These are phyloP conservation scores for Amazona vittata DNA, from an alignment of 2,113 vertebrate species.

Conservation along the genomic window DNA sequence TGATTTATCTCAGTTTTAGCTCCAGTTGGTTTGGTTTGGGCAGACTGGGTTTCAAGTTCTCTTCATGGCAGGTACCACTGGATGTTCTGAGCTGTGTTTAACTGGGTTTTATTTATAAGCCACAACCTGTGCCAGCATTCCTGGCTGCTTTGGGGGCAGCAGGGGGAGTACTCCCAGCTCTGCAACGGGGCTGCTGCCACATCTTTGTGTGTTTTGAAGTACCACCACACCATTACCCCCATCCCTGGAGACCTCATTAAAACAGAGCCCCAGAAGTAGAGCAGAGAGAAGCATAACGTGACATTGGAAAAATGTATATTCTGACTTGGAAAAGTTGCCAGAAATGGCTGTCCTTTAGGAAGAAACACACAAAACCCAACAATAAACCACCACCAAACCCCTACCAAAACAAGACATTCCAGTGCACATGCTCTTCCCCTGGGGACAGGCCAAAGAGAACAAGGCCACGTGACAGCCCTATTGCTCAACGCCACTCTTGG, in stretches of 20 bases:
- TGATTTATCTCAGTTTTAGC: neutral
- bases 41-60: neutral
- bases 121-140: neutral
- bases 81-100: fast-evolving
- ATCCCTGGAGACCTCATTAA: conserved; percentile 28
- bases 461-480: neutral
- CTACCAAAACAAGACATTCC: conserved; percentile 52
- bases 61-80: neutral
- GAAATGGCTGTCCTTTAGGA: neutral
- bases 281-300: neutral
- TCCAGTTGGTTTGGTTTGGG: neutral
- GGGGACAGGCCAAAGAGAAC: conserved; percentile 51
- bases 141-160: neutral
- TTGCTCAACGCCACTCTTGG: conserved; percentile 52
- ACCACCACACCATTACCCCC: neutral
- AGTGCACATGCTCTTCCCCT: conserved; percentile 12
- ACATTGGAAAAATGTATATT: neutral
- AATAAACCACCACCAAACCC: neutral
- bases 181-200: neutral
- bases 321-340: neutral
- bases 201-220: neutral
- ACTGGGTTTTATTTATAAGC: neutral
- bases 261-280: neutral
- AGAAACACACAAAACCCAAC: neutral
- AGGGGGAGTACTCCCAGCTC: neutral